Base-by-base conservation (phyloP, 2,797 vertebrate genomes). In the Lepus oiostolus region DNA sequence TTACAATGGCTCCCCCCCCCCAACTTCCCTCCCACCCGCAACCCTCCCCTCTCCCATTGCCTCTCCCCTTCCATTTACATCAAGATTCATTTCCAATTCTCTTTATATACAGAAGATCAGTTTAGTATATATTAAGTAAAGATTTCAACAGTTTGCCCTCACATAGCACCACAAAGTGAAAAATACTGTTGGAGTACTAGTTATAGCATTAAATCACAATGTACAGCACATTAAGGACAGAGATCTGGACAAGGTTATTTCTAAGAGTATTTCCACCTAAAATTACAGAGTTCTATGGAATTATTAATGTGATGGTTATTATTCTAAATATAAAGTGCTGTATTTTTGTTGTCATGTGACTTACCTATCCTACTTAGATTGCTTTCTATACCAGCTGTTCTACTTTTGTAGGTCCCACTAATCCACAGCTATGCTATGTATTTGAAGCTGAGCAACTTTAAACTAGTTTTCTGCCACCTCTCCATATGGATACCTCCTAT, bases 251-350 rank as follows among this genome's bases (percentile, higher is more conserved):
- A 88, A 94, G 86, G 67, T 94, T 96, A 75, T 90, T 87, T 92
- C 58, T 75, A 50, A 90, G 85, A 54, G 74, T 58, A 88, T 52
- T 77, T 92, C 65, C 74, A 70, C 76, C 62, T 71, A 85, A 77
- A 96, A 92, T 77, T 54, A 60, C 17, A 92, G 42, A 19, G 22
- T 70, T 93, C 63, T 94, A 10, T 90, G 88, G 95, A 96, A 82
- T 93, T 82, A 94, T 93, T 80, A 62, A 70, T 95, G 84, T 94
- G 90, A 72, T 63, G 19, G 65, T 77, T 90, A 76, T 75, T 68
- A 82, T 63, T 89, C 68, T 77, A 62, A 85, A 54, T 92, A 3
- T 32, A 35, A 6, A 84, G 38, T 83, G 47, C 77, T n/a, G 0
- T 83, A 70, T 88, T 85, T 92, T 86, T 82, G 60, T 62, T 85